Base-by-base conservation (phyloP, 2,888 invertebrate species). In the Zaprionus obscuricornis region DNA sequence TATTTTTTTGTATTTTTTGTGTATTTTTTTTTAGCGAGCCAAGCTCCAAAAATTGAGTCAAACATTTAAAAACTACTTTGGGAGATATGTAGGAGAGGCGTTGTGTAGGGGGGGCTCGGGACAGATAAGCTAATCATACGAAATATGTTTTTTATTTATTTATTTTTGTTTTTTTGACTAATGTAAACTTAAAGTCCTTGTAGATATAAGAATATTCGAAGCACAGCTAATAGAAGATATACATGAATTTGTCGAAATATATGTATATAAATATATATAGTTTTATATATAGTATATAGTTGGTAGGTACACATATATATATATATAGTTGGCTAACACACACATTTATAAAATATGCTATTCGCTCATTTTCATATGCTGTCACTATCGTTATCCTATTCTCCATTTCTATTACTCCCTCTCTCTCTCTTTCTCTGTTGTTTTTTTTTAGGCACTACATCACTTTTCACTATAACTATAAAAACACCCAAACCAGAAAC, bases 261-360 rank as follows among this genome's bases (percentile, higher is more conserved):
- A 18, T 11, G 10, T 13, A 8, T 42, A 18, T 31, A 46, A 57
- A 58, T 42, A n/a, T n/a, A n/a, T 37, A n/a, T 46, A 58, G 27
- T 42, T 46, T 37, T 39, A 37, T 52, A 57, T 63, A 52, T 46
- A 14, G 55, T 31, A 47, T 50, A 36, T 67, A 56, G 49, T 46
- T 62, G 39, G 33, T 27, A 52, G 36, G 45, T 51, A 49, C 57
- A 63, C 37, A 36, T 34, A 58, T 55, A 55, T 40, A 60, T 57
- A 63, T 46, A 39, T 36, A 24, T 39, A 31, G 26, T 51, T 39
- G 20, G 31, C 45, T 55, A 52, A 47, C 26, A 49, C 29, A 58
- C 75, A 76, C 70, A 79, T 79, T 79, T 83, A 83, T 79, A 76
- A 78, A 82, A 77, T 82, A 75, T 78, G 81, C 27, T n/a, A n/a